Evolutionary conservation across 2,113 vertebrate genomes (phyloP).

Genomic region (Neogobius melanostomus): DNA sequence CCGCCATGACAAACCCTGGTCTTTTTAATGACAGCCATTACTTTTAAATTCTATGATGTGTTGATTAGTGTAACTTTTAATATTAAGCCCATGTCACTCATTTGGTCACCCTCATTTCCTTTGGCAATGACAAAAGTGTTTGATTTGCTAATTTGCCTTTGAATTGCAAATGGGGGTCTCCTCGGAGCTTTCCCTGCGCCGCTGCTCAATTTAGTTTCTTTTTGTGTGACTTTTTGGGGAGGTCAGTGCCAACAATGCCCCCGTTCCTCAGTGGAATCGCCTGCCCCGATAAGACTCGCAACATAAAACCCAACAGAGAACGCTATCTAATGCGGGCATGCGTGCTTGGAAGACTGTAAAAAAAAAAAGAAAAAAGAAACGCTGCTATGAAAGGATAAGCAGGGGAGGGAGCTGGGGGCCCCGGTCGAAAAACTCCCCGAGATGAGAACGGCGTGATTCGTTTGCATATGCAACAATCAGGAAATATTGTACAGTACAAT

Average conservation of each 20-base stretch:
- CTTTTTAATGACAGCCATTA: slow-evolving; percentile 21
- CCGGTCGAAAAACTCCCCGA: slow-evolving; percentile 39
- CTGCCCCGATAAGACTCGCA: slow-evolving; percentile 44
- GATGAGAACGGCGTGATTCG: slow-evolving; percentile 37
- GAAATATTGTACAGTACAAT: slow-evolving; percentile 33
- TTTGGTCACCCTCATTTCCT: slow-evolving; percentile 49
- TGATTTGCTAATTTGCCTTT: slow-evolving; percentile 68
- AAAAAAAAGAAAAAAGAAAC: slow-evolving; percentile 14
- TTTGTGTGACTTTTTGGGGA: slow-evolving; percentile 59
- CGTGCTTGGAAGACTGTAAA: slow-evolving; percentile 20
- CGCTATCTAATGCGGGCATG: slow-evolving; percentile 37
- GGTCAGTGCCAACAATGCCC: slow-evolving; percentile 57
- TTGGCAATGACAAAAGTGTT: slow-evolving; percentile 56
- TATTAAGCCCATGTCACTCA: slow-evolving; percentile 60
- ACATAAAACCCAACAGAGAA: slow-evolving; percentile 46
- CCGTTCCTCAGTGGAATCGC: slow-evolving; percentile 42
- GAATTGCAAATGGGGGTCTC: slow-evolving; percentile 59
- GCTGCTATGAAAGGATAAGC: slow-evolving; percentile 40
- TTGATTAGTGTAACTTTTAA: slow-evolving; percentile 55
- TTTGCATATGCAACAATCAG: slow-evolving; percentile 42
- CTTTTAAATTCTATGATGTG: slow-evolving; percentile 38
- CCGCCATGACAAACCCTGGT: not conserved
- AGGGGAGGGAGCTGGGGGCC: slow-evolving; percentile 24
- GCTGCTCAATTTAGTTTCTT: slow-evolving; percentile 48
- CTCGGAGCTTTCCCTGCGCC: slow-evolving; percentile 45